Percentiles rank a stretch among this genome's conserved stretches.
Conservation (phyloP, 2,113 vertebrate species). For the Microtus montanus region DNA sequence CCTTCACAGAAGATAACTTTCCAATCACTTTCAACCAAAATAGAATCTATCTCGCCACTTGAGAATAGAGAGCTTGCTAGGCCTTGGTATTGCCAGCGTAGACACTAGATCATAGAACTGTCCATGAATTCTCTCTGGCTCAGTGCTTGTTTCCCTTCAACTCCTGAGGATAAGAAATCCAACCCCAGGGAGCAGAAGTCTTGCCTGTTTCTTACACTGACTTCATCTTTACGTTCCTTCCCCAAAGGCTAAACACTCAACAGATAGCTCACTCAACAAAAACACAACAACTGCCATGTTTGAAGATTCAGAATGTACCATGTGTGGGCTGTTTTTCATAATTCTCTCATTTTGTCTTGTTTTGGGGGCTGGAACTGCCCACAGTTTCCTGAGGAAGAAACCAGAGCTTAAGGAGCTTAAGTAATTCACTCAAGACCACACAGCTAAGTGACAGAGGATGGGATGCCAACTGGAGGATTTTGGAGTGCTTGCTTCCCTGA, state of each 20-base stretch:
- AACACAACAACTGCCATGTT: neutral
- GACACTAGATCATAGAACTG: neutral
- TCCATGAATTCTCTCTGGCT: neutral
- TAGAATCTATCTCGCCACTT: slow-evolving; percentile 5
- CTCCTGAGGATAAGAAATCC: neutral
- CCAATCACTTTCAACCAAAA: slow-evolving; percentile 44
- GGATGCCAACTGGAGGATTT: neutral
- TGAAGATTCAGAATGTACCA: neutral
- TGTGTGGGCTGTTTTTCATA: slow-evolving; percentile 4
- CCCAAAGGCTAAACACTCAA: neutral
- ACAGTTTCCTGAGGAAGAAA: slow-evolving; percentile 60
- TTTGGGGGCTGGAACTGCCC: slow-evolving; percentile 33
- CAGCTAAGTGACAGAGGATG: slow-evolving; percentile 24
- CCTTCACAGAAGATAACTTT: slow-evolving; percentile 1
- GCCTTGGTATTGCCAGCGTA: neutral
- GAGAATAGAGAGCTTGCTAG: neutral
- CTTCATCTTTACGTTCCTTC: neutral
- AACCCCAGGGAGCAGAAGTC: neutral
- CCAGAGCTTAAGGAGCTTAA: slow-evolving; percentile 35
- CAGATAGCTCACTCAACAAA: slow-evolving; percentile 16
- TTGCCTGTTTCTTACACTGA: neutral
- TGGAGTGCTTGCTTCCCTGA: slow-evolving; percentile 14
- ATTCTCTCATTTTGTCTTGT: slow-evolving; percentile 47
- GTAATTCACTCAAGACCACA: slow-evolving; percentile 53
- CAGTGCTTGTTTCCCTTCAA: neutral